A percentile compares a stretch with the other conserved stretches of the same genome.
These are phyloP conservation scores for Menidia beryllina DNA, from an alignment of 2,113 vertebrate species.

Conservation along the genomic window DNA sequence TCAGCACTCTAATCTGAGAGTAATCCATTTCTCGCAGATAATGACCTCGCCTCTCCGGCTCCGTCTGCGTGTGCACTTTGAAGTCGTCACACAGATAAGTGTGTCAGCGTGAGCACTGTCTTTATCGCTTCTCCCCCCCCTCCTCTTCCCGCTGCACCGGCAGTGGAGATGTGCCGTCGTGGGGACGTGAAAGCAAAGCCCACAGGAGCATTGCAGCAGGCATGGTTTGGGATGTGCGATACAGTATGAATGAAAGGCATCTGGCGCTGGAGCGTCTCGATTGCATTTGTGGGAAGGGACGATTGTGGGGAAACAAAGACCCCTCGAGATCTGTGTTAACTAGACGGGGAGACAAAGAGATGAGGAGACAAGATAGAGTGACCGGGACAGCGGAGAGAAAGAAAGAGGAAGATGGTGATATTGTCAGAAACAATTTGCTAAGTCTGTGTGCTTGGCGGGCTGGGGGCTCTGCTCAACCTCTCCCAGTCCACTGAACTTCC, in stretches of 20 bases:
- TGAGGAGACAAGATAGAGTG: constrained; percentile 53
- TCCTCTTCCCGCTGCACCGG: constrained; percentile 13
- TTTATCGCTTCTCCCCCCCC: constrained; percentile 46
- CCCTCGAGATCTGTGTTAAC: constrained; percentile 48
- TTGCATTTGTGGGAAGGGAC: constrained; percentile 37
- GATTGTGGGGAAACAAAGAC: constrained; percentile 55
- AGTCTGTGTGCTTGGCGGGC: constrained; percentile 56
- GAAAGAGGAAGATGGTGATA: constrained; percentile 38
- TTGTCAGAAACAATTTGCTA: constrained; percentile 66
- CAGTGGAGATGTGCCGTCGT: not conserved
- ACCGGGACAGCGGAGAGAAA: constrained; percentile 35
- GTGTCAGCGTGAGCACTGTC: constrained; percentile 63
- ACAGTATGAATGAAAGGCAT: constrained; percentile 52
- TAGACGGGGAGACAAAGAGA: constrained; percentile 63
- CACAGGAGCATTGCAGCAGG: constrained; percentile 26
- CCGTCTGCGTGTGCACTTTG: constrained; percentile 68
- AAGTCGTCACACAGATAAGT: constrained; percentile 77
- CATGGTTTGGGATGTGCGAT: constrained; percentile 30
- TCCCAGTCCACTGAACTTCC: constrained; percentile 18
- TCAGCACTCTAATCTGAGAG: constrained; percentile 81
- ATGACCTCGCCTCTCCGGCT: constrained; percentile 65
- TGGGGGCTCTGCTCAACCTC: constrained; percentile 68
- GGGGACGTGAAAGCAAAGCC: constrained; percentile 32
- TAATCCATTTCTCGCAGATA: constrained; percentile 84
- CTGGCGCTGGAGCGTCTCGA: constrained; percentile 15